Evolutionary conservation across 23 tunicate species (phyloP).

Genomic region (Ciona savignyi): DNA sequence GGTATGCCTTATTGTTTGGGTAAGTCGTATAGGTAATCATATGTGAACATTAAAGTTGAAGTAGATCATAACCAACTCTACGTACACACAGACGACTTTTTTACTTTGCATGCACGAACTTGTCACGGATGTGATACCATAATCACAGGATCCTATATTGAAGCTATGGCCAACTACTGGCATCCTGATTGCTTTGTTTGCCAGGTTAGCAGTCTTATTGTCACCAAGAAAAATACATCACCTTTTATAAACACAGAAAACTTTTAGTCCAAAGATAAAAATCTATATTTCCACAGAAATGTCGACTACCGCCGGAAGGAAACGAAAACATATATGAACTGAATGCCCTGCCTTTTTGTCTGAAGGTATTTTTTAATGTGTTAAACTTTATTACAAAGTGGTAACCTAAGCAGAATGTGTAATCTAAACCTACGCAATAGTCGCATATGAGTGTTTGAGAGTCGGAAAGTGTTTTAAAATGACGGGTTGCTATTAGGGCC

Average conservation of each 20-base stretch:
- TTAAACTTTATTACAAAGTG: too few relatives aligned
- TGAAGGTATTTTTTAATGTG: conserved; percentile 75
- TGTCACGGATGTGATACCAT: conserved; percentile 97
- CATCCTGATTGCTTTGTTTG: conserved; percentile 91
- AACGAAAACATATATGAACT: conserved; percentile 83
- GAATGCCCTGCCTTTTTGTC: conserved; percentile 82
- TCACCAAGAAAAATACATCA: background rate
- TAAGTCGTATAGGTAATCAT: too few relatives aligned
- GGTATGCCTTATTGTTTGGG: conserved; percentile 88
- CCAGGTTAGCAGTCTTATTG: conserved; percentile 50
- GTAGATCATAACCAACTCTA: too few relatives aligned
- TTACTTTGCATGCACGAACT: conserved; percentile 86
- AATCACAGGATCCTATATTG: conserved; percentile 87
- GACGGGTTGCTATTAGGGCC: too few relatives aligned
- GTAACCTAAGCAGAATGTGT: too few relatives aligned
- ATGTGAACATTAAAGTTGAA: too few relatives aligned
- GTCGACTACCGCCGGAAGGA: conserved; percentile 70
- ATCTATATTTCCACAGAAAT: conserved; percentile 38
- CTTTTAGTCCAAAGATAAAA: background rate
- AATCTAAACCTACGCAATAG: too few relatives aligned
- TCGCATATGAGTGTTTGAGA: too few relatives aligned
- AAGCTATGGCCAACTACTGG: conserved; percentile 94
- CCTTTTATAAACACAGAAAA: background rate
- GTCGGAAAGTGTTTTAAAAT: too few relatives aligned
- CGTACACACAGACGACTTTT: conserved; percentile 53